Base-by-base conservation (phyloP, 2,888 invertebrate species). In the Limenitis camilla region DNA sequence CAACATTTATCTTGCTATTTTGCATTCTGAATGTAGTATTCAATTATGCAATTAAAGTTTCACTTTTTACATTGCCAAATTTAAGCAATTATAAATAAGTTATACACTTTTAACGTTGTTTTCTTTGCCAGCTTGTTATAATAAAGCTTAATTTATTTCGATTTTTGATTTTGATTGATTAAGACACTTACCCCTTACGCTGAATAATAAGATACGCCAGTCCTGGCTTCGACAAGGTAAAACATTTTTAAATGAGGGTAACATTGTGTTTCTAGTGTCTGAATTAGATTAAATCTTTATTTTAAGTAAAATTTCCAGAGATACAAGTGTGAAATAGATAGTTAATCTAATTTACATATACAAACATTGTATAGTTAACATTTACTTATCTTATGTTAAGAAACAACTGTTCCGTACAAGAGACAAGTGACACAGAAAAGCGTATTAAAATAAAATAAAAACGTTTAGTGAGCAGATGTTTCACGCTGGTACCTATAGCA, bases 41-140 rank as follows among this genome's bases (percentile, higher is more conserved):
- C 28, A 55, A 55, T 49, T 55, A 50, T 49, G 33, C 43, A 52
- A 55, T 49, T 43, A 47, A 35, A 45, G 32, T 40, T 49, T 52
- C 47, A 49, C 43, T 50, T 52, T 45, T 46, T 42, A 49, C 35
- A 28, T 30, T 39, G 33, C 44, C 33, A 49, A 49, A 49, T 52
- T 32, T 45, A 33, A 40, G 28, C 41, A 52, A 52, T 45, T 42
- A 39, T 33, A 36, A 40, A 40, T 49, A 44, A 40, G 45, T 45
- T 45, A 38, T 45, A 36, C 45, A 38, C 35, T 36, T 44, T 38
- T 29, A 45, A 45, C 45, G 6, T 45, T 30, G 29, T 45, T 38
- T 45, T 38, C 5, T 29, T 36, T 38, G 36, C 45, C 35, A 45
- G 45, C 36, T 36, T 6, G 36, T 45, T 11, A 36, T 8, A 36